Evolutionary conservation across 2,113 vertebrate genomes (phyloP).

Genomic region (Rousettus leschenaultii): DNA sequence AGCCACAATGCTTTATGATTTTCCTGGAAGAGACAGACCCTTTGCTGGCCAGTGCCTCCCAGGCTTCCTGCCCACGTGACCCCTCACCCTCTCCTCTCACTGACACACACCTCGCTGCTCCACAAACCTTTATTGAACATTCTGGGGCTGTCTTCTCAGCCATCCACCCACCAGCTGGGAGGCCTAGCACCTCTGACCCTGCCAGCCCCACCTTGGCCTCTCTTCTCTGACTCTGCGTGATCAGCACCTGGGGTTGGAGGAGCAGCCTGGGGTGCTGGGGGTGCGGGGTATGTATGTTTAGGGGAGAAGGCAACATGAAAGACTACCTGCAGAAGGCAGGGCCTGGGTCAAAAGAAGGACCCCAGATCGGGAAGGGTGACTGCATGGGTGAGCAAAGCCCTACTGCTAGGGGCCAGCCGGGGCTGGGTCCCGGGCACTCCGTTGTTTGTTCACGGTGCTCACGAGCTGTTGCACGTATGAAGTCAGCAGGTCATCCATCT

Average conservation of each 20-base stretch:
- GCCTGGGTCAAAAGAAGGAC: neutral
- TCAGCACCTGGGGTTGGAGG: neutral
- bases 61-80: neutral
- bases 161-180: rapidly evolving
- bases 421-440: slow-evolving; percentile 64
- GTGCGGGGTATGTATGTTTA: no score
- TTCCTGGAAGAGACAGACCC: neutral
- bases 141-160: neutral
- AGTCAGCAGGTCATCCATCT: slow-evolving; percentile 97
- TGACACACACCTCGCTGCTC: neutral
- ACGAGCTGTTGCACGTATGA: slow-evolving; percentile 91
- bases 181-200: neutral
- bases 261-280: rapidly evolving
- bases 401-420: neutral
- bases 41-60: neutral
- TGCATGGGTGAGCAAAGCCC: neutral
- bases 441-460: slow-evolving; percentile 79
- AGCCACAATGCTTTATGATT: neutral
- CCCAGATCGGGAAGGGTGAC: neutral
- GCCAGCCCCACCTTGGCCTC: rapidly evolving
- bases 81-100: neutral
- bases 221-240: neutral
- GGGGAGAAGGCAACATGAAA: no score
- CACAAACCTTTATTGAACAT: slow-evolving; percentile 3
- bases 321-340: neutral